Evolutionary conservation across 2,888 invertebrate genomes (phyloP), one percentile per base, ranked within the genome.

Genomic region (Andrena chrysosceles): DNA sequence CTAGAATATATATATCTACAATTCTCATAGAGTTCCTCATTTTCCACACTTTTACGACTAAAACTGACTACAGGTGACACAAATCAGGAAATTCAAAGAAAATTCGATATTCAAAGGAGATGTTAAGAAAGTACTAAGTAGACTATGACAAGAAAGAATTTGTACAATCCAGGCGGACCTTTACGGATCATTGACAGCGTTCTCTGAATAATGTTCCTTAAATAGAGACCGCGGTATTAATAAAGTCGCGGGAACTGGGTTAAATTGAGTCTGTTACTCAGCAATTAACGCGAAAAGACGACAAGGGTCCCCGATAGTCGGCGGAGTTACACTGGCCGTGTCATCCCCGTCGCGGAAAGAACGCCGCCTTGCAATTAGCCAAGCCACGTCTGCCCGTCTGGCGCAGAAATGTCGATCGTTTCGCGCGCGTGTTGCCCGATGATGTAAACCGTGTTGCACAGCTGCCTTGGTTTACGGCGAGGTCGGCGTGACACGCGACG

Each of bases 381-480:
- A 16, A 7, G 33, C 8, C 54, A 31, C 67, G 67, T 64, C 79
- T 33, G 66, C 33, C 42, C 8, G 73, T 78, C 80, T 75, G 79
- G 54, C 54, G 42, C 62, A 52, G 78, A 81, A 77, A 80, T 70
- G 85, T 72, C 76, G 69, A 77, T 80, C 73, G 33, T 71, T 73
- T 77, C 29, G 68, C 63, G 64, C 73, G 64, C 74, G 72, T 86
- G 81, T 79, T 78, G 72, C 48, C 13, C 64, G 83, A 87, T 79
- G 87, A 88, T 77, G 78, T 80, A 83, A 84, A 87, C 62, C 42
- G 33, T 75, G 77, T 82, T 60, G 67, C 67, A 64, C 74, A 72
- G 79, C 87, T 84, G 78, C 78, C 66, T 67, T 77, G 66, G 42
- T 81, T 81, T 69, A 77, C 42, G 77, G 6, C 70, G 42, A 66